Conservation (phyloP, 2,113 vertebrate genomes). For the Pholis gunnellus region DNA sequence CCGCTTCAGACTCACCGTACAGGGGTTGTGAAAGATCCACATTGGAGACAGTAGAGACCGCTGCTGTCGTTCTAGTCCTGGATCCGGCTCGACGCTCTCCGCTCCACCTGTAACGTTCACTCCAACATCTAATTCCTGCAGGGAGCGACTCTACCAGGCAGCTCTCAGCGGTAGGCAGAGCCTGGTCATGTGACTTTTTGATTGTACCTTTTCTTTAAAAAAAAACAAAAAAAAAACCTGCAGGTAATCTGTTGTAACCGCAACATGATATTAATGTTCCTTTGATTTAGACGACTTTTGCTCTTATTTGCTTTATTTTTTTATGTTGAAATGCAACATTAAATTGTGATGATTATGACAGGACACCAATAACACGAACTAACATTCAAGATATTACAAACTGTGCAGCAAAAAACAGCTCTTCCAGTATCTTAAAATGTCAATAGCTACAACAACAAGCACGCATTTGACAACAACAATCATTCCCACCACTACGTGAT, state of each 20-base stretch:
- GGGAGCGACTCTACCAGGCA: constrained; percentile 31
- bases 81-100: not conserved
- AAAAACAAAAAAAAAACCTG: not conserved
- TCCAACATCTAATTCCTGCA: constrained; percentile 45
- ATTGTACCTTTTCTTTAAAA: constrained; percentile 30
- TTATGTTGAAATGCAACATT: not conserved
- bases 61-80: not conserved
- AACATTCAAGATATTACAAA: not conserved
- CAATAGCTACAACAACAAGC: not conserved
- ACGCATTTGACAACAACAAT: not conserved
- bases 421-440: not conserved
- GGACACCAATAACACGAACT: too few species aligned
- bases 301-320: not conserved
- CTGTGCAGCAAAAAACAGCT: not conserved
- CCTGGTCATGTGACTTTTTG: constrained; percentile 60
- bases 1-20: constrained; percentile 43
- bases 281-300: not conserved
- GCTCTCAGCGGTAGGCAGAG: constrained; percentile 23
- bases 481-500: not conserved
- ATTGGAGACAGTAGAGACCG: not conserved
- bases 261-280: not conserved
- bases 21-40: not conserved
- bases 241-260: constrained; percentile 21
- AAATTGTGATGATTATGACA: not conserved
- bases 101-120: constrained; percentile 70